Base-by-base conservation (phyloP, 2,888 invertebrate species). In the Melanostoma scalare region DNA sequence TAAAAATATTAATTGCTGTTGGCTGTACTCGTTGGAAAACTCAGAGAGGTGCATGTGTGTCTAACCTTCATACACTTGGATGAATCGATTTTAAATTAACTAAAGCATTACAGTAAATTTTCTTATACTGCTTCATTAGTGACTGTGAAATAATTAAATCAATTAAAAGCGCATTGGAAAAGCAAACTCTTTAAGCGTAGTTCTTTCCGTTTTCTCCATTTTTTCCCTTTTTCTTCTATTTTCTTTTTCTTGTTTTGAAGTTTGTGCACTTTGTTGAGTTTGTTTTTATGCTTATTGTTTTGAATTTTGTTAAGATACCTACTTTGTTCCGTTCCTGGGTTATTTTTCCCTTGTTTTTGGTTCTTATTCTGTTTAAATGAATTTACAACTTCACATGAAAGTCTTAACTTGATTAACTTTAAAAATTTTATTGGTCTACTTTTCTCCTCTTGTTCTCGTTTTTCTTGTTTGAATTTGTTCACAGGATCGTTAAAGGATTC, bases 401-500 rank as follows among this genome's bases (percentile, higher is more conserved):
- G 36, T 65, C 77, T 72, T 67, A 63, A 58, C 10, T 44, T 40
- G 55, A 55, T 56, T 63, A 71, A 69, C 31, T 74, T 55, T 61
- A 44, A 20, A 42, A 42, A 30, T 9, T 42, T 38, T 50, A 5
- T 55, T 61, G 35, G 56, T 44, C 6, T 31, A n/a, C 35, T 38
- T 58, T 60, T 20, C 35, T 8, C 63, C 30, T 44, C 44, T 50
- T 48, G 9, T 36, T 38, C 35, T 38, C 46, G 6, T 38, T 35
- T 65, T 30, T 50, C 42, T 30, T 55, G 30, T 38, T 69, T 69
- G 56, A 30, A 31, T 85, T 84, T 75, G 67, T 85, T 87, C 93
- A 86, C 94, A 98, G 98, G 92, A 97, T 98, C 90, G 96, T 98
- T 87, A 98, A 98, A 92, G 98, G 98, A 86, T 98, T 98, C 91